These are phyloP conservation scores for Diplodus sargus DNA, from an alignment of 2,797 vertebrate species.

Conservation along the genomic window DNA sequence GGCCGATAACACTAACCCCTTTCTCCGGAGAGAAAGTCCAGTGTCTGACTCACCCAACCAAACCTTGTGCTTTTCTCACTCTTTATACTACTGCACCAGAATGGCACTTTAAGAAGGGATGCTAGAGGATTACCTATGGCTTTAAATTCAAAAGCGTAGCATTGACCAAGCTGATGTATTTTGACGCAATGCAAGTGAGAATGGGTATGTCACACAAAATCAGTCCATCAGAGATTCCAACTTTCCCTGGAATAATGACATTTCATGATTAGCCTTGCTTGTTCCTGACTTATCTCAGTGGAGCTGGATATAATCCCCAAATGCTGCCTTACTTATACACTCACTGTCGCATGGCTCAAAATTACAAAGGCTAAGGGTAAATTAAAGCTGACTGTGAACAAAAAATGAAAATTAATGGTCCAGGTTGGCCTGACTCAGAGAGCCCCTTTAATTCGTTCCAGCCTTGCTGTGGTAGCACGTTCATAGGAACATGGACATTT, in stretches of 20 bases:
- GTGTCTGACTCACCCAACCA: too few relatives aligned
- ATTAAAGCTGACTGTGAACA: constrained; percentile 59
- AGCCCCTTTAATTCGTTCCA: constrained; percentile 60
- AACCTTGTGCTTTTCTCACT: too few relatives aligned
- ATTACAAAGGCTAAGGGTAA: constrained; percentile 52
- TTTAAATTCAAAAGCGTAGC: too few relatives aligned
- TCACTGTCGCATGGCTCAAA: constrained; percentile 23
- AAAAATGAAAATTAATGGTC: constrained; percentile 66
- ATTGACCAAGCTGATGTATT: too few relatives aligned
- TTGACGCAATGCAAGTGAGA: too few relatives aligned
- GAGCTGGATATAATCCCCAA: constrained; percentile 28
- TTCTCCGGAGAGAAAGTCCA: too few relatives aligned
- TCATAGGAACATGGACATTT: constrained; percentile 63
- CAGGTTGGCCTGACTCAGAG: constrained; percentile 48
- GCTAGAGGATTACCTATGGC: too few relatives aligned
- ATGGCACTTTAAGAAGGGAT: too few relatives aligned
- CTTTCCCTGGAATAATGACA: constrained; percentile 31
- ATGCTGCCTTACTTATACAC: constrained; percentile 21
- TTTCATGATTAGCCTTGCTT: constrained; percentile 35
- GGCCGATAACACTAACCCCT: too few relatives aligned
- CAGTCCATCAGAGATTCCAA: constrained; percentile 11
- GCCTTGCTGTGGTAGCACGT: constrained; percentile 49
- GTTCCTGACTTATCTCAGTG: constrained; percentile 23
- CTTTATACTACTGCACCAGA: too few relatives aligned
- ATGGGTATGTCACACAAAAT: constrained; percentile 28